Base-by-base conservation (phyloP, 2,113 vertebrate species). In the Neotragus moschatus region DNA sequence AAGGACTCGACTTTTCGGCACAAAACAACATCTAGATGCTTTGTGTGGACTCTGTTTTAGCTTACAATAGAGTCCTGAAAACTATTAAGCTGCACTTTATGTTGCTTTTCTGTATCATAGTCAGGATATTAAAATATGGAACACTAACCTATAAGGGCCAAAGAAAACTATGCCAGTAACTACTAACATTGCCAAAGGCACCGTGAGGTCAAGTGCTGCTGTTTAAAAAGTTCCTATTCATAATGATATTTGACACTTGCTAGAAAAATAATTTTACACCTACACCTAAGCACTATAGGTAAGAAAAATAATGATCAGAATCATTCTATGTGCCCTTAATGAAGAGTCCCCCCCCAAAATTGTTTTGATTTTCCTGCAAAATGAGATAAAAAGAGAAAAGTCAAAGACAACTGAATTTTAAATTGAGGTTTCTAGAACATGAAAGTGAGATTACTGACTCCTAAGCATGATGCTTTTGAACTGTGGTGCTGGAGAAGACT, bases 21-120 rank as follows among this genome's bases (percentile, higher is more conserved):
- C 25, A 26, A 97, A 96, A 98, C 94, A 97, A 96, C 80, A 73
- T 43, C 88, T 63, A 80, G 84, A 92, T 73, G 63, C 75, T 70
- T 6, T 87, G 56, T 51, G 81, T 53, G 3, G 9, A 26, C 63
- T 92, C 51, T 80, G 13, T 77, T 33, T 17, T 79, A 70, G 26
- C 39, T 90, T 17, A 77, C 60, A 55, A 0, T 53, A 43, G 81
- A 56, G 56, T 7, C 16, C 66, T 26, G 43, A 53, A 63, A 49
- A 36, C 47, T 47, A 19, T 12, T 23, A 88, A 88, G 26, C 26
- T 25, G 19, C 28, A 77, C 28, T 80, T 39, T 19, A 45, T 36
- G 49, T 7, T 53, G 36, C 16, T 81, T 49, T 33, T 80, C 7
- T 33, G 2, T 33, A 36, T 63, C 81, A 87, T 0, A 81, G 21